Evolutionary conservation across 1,140 invertebrate genomes (phyloP).

Genomic region (Helicoverpa armigera): DNA sequence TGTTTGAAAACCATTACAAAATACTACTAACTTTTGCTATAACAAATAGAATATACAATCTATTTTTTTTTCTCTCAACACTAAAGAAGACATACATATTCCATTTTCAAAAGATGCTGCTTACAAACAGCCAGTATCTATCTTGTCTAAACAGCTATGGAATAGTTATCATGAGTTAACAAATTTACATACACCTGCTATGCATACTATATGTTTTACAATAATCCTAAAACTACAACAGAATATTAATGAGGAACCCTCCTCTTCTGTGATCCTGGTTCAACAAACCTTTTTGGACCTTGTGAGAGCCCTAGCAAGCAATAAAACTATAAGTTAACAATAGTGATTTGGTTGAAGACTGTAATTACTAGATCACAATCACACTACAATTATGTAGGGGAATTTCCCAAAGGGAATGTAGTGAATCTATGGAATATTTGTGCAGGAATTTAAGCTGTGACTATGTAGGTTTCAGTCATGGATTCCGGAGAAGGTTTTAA

Average conservation of each 20-base stretch:
- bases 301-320: not conserved
- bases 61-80: not conserved
- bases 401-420: constrained; percentile 39
- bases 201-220: constrained; percentile 22
- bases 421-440: constrained; percentile 48
- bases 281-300: not conserved
- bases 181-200: constrained; percentile 30
- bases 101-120: not conserved
- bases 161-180: constrained; percentile 25
- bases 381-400: constrained; percentile 16
- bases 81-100: not conserved
- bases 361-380: constrained; percentile 28
- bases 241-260: constrained; percentile 31
- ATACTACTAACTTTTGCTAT: not conserved
- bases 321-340: not conserved
- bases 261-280: constrained; percentile 6
- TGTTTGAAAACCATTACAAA: too few species aligned
- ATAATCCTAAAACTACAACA: constrained; percentile 29
- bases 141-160: constrained; percentile 9
- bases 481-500: not conserved
- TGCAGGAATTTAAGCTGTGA: not conserved
- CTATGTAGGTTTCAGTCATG: not conserved
- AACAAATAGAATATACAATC: not conserved
- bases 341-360: not conserved
- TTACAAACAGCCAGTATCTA: not conserved